Conservation (phyloP, 2,113 vertebrate genomes). For the Dermatemys mawii region DNA sequence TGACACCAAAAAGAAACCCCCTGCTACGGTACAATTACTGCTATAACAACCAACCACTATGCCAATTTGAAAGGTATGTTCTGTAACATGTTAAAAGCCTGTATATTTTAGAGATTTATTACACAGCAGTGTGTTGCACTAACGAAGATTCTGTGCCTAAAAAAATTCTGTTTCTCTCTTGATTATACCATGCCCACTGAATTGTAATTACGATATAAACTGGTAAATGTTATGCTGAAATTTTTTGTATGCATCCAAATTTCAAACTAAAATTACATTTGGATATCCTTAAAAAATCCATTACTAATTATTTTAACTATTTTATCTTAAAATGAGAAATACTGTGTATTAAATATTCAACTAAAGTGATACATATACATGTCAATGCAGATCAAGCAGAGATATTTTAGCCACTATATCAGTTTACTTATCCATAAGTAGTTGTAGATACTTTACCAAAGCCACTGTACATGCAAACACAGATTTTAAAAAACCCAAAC, state of each 20-base stretch:
- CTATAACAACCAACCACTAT: neutral
- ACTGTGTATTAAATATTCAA: neutral
- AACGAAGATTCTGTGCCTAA: neutral
- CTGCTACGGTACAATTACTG: neutral
- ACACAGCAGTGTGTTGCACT: neutral
- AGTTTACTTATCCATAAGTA: neutral
- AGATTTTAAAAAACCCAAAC: neutral
- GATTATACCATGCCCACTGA: neutral
- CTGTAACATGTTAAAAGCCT: neutral
- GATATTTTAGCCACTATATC: neutral
- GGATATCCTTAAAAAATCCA: neutral
- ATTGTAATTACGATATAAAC: neutral
- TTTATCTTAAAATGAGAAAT: neutral
- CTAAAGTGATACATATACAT: rapidly evolving
- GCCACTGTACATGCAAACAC: neutral
- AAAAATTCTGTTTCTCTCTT: neutral
- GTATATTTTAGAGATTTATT: neutral
- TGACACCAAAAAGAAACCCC: neutral
- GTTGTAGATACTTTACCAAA: neutral
- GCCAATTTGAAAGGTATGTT: neutral
- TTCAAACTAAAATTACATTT: neutral
- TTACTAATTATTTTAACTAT: neutral
- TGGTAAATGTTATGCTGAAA: neutral
- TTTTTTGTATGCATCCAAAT: neutral
- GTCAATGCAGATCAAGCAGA: neutral